Evolutionary conservation across 2,113 vertebrate genomes (phyloP).

Genomic region (Gnathonemus longibarbis): DNA sequence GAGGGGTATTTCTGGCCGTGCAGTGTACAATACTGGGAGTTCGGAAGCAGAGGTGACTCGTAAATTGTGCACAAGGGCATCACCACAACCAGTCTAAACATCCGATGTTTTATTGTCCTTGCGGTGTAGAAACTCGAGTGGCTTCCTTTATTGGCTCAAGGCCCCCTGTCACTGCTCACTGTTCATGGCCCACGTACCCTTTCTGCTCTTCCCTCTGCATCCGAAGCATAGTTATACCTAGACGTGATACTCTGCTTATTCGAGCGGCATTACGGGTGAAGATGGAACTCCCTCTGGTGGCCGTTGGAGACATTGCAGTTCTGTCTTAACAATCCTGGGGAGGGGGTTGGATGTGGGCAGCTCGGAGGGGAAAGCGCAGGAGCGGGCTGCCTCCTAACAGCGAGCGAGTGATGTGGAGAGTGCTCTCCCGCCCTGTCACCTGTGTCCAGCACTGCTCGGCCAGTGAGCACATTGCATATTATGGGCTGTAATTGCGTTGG

Average conservation of each 20-base stretch:
- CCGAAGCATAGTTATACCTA: background rate
- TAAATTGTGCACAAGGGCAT: background rate
- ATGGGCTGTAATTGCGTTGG: slow-evolving; percentile 5
- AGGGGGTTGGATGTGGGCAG: background rate
- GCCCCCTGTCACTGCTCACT: background rate
- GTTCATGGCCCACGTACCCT: background rate
- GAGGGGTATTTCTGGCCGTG: background rate
- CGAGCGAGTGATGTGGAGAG: background rate
- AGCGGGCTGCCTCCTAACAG: background rate
- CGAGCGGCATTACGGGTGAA: background rate
- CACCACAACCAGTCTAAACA: background rate
- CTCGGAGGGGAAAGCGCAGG: background rate
- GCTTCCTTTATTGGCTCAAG: background rate
- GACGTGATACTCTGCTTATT: background rate
- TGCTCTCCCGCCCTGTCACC: background rate
- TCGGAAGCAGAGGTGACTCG: background rate
- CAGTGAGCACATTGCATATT: slow-evolving; percentile 1
- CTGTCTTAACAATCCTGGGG: background rate
- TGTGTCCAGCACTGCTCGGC: background rate
- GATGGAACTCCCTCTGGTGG: slow-evolving; percentile 13
- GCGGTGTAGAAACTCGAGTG: background rate
- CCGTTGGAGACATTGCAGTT: background rate
- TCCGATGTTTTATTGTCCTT: background rate
- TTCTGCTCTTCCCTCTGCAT: background rate
- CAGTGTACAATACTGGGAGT: background rate